A percentile compares a stretch with the other conserved stretches of the same genome.
These are phyloP conservation scores for Drosophila picticornis DNA, from an alignment of 2,888 invertebrate genomes.

Conservation along the genomic window DNA sequence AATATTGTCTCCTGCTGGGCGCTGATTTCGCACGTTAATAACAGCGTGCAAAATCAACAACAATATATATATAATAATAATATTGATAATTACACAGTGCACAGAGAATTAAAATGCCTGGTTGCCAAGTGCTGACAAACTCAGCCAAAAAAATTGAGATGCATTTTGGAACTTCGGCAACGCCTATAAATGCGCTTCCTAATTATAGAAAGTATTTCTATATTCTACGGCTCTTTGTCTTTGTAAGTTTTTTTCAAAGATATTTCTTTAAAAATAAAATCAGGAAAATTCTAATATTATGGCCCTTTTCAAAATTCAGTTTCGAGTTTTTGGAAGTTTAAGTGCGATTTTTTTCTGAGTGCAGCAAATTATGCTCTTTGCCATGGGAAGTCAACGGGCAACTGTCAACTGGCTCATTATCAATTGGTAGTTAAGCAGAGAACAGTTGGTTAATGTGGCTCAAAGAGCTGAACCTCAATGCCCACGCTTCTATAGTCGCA, in stretches of 20 bases:
- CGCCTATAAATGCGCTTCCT: no score
- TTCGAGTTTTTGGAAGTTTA: no score
- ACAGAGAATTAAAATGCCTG: not conserved
- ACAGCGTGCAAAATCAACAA: conserved; percentile 19
- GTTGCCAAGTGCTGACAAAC: not conserved
- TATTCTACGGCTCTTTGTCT: no score
- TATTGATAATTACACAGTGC: conserved; percentile 16
- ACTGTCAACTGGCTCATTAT: conserved; percentile 62
- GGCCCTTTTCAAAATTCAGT: no score
- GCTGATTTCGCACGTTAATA: conserved; percentile 55
- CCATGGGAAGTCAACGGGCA: conserved; percentile 45
- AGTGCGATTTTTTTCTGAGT: not conserved
- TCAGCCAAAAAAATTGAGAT: not conserved
- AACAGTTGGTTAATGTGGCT: conserved; percentile 37
- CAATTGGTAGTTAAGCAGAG: conserved; percentile 39
- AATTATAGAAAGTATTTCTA: no score
- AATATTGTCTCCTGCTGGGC: conserved; percentile 50
- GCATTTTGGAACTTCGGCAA: not conserved
- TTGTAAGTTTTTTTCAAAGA: no score
- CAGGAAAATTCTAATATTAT: no score
- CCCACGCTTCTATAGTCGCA: conserved; percentile 13
- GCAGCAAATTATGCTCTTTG: conserved; percentile 22
- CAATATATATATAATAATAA: conserved; percentile 26
- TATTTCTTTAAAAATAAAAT: no score
- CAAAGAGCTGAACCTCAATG: not conserved